Conservation (phyloP, 2,888 invertebrate species). For the Nomada fucata region DNA sequence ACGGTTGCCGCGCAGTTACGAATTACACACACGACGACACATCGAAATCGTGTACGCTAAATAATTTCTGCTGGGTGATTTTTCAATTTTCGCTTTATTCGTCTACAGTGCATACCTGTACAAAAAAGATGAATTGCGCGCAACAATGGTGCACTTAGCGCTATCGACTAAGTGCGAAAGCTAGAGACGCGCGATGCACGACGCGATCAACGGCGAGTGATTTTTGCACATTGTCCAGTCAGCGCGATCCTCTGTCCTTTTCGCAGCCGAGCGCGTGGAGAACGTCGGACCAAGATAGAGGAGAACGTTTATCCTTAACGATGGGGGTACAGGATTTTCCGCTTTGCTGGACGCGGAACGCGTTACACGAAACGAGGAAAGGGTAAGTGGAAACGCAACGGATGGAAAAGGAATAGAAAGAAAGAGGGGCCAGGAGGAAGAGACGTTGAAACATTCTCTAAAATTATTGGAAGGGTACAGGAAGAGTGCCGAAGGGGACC, state of each 20-base stretch:
- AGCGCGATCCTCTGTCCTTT: background rate
- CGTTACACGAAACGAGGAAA: background rate
- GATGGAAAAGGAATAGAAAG: background rate
- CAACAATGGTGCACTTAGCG: too few species aligned
- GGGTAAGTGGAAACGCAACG: slow-evolving; percentile 19
- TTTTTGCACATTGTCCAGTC: slow-evolving; percentile 1
- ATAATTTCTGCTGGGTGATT: too few species aligned
- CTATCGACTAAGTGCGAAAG: too few species aligned
- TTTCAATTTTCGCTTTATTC: too few species aligned
- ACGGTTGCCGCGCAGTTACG: too few species aligned
- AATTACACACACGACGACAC: too few species aligned
- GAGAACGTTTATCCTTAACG: slow-evolving; percentile 46
- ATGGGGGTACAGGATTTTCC: slow-evolving; percentile 33
- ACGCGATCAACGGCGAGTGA: background rate
- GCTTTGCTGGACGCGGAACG: slow-evolving; percentile 37
- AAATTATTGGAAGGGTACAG: slow-evolving; percentile 63
- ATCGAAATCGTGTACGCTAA: too few species aligned
- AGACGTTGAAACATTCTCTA: slow-evolving; percentile 64
- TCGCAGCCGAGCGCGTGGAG: slow-evolving; percentile 29
- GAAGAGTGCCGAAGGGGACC: slow-evolving; percentile 61
- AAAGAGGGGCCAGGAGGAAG: slow-evolving; percentile 14
- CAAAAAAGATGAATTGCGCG: too few species aligned
- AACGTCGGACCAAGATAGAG: slow-evolving; percentile 13
- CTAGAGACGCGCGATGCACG: too few species aligned
- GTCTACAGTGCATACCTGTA: too few species aligned